Percentiles rank a stretch among this genome's conserved stretches.
phyloP scores from a whole-genome alignment of 2,797 vertebrate genomes.

The Aotus griseimembra region DNA sequence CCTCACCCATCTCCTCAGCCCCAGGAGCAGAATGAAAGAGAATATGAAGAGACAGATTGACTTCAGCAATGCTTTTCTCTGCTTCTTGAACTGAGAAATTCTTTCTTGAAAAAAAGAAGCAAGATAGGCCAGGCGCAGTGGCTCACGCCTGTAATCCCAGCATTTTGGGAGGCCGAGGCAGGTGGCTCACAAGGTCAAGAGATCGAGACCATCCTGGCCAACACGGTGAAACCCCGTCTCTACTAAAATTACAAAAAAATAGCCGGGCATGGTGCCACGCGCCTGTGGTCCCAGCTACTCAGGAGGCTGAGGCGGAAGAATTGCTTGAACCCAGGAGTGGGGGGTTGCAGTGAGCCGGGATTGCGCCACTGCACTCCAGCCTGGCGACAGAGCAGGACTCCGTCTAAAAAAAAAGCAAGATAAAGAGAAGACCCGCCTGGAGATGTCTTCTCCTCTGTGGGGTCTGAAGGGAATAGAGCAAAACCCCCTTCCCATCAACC shows the following conservation, averaged over 20 bases:
- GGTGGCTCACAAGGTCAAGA: too few species aligned
- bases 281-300: too few species aligned
- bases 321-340: too few species aligned
- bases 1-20: not conserved
- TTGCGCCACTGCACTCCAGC: too few species aligned
- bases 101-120: not conserved
- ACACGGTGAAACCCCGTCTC: too few species aligned
- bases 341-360: too few species aligned
- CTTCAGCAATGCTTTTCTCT: not conserved
- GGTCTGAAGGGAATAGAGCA: not conserved
- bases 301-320: too few species aligned
- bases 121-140: fast-evolving
- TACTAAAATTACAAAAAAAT: too few species aligned
- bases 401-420: not conserved
- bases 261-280: fast-evolving
- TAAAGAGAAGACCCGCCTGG: not conserved
- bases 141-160: too few species aligned
- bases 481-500: not conserved
- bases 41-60: not conserved
- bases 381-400: too few species aligned
- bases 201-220: too few species aligned
- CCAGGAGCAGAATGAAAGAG: not conserved
- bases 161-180: too few species aligned
- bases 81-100: not conserved
- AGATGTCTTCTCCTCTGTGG: not conserved